Base-by-base conservation (phyloP, 2,888 invertebrate species). In the Cybosia mesomella region DNA sequence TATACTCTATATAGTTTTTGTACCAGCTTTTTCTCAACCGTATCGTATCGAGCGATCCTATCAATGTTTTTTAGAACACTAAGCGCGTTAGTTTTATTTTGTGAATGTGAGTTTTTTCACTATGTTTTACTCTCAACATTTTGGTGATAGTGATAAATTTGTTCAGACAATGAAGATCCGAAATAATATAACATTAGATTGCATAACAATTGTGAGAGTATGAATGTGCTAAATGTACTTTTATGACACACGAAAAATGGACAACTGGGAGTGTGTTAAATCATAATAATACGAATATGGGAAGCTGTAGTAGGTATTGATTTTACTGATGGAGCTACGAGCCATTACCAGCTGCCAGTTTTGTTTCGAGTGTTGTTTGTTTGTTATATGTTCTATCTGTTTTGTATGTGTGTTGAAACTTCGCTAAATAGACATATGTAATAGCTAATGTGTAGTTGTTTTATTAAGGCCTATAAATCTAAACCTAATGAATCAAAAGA, bases 61-160 rank as follows among this genome's bases (percentile, higher is more conserved):
- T 49, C 49, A 49, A 49, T 49, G 49, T n/a, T 49, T 49, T n/a
- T n/a, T n/a, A 49, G 49, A 49, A 49, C 49, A 49, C n/a, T 49
- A 49, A n/a, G 18, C 49, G 49, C 49, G 49, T 8, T 49, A 49
- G 49, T 49, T 49, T 49, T 49, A 49, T 49, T 49, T 9, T n/a
- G n/a, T 15, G n/a, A n/a, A 49, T 49, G 49, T 8, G 43, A 43
- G n/a, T 49, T 49, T 49, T 18, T 49, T 49, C 5, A 49, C 49
- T 1, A 49, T 49, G n/a, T 1, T 18, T 0, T 49, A 2, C 49
- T 49, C n/a, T 49, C 49, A n/a, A 49, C 9, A 49, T n/a, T 28
- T 49, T 49, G 49, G n/a, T n/a, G 49, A 49, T 49, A 49, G 49
- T 49, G 18, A 43, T 43, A 7, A 28, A 5, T 43, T 43, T 13